Evolutionary conservation across 2,888 invertebrate genomes (phyloP).

Genomic region (Macaria notata): DNA sequence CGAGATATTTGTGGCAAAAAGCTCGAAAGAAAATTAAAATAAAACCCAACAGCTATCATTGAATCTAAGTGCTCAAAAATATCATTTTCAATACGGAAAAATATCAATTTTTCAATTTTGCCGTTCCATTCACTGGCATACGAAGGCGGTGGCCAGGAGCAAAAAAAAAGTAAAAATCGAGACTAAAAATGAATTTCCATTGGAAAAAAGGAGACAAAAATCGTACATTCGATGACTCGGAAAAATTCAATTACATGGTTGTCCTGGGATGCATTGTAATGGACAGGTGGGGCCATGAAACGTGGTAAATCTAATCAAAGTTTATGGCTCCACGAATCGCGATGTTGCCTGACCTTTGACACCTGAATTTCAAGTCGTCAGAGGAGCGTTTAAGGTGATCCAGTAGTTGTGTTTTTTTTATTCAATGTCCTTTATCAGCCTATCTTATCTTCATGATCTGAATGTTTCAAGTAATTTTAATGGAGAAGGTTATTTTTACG

Average conservation of each 20-base stretch:
- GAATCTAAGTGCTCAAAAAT: background rate
- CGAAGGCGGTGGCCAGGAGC: conserved; percentile 34
- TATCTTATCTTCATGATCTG: too few species aligned
- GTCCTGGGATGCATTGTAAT: conserved; percentile 59
- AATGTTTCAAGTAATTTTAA: too few species aligned
- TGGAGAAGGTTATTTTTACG: too few species aligned
- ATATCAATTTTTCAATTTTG: conserved; percentile 31
- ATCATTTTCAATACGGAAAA: conserved; percentile 26
- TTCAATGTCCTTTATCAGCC: too few species aligned
- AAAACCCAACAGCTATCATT: too few species aligned
- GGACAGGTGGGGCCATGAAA: conserved; percentile 39
- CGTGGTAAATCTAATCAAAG: conserved; percentile 56
- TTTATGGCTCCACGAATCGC: conserved; percentile 35
- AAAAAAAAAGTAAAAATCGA: conserved; percentile 29
- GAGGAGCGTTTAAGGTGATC: conserved; percentile 3
- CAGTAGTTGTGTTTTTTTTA: background rate
- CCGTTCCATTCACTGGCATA: conserved; percentile 33
- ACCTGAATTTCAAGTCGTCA: conserved; percentile 20
- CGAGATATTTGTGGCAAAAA: too few species aligned
- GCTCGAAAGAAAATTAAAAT: too few species aligned
- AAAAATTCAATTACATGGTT: conserved; percentile 64
- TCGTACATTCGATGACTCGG: conserved; percentile 51
- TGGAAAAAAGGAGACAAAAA: conserved; percentile 24
- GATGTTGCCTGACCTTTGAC: conserved; percentile 23
- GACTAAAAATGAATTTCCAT: background rate